phyloP scores from a whole-genome alignment of 2,797 vertebrate species.

The Heterohyrax brucei region DNA sequence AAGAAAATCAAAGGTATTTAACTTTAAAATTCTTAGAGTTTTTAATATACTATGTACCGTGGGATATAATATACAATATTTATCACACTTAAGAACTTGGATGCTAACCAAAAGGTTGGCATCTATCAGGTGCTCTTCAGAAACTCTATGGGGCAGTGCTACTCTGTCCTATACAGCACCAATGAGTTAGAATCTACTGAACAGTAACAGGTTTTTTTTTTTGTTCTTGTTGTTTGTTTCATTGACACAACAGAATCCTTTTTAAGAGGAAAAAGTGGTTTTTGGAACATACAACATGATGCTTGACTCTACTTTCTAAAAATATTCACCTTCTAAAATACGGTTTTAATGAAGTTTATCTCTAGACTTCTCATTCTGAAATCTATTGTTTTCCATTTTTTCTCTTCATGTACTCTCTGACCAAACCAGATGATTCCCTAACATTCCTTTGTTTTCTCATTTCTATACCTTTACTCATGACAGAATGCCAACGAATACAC shows the following conservation, averaged over 20 bases:
- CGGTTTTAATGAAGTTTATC: neutral
- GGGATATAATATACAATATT: neutral
- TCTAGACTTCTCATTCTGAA: slow-evolving; percentile 21
- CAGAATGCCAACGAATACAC: neutral
- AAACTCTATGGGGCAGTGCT: too few species aligned
- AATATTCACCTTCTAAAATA: neutral
- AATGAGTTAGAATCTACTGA: too few species aligned
- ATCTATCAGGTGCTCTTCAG: too few species aligned
- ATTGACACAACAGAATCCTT: neutral
- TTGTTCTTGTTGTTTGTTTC: too few species aligned
- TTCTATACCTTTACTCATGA: neutral
- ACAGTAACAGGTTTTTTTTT: too few species aligned
- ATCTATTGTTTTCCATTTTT: neutral
- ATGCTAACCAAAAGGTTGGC: too few species aligned
- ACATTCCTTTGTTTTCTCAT: neutral
- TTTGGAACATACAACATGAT: neutral
- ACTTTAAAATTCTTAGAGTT: neutral
- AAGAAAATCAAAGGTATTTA: neutral
- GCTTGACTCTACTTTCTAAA: neutral
- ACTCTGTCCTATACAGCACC: too few species aligned
- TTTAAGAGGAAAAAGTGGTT: neutral
- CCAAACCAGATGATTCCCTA: neutral
- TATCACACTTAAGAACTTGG: neutral
- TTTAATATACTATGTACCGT: neutral
- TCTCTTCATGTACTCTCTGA: neutral